Percentiles rank a stretch among this genome's conserved stretches.
Evolutionary conservation across 2,888 invertebrate species (phyloP).

Genomic region (Agapetus fuscipes): DNA sequence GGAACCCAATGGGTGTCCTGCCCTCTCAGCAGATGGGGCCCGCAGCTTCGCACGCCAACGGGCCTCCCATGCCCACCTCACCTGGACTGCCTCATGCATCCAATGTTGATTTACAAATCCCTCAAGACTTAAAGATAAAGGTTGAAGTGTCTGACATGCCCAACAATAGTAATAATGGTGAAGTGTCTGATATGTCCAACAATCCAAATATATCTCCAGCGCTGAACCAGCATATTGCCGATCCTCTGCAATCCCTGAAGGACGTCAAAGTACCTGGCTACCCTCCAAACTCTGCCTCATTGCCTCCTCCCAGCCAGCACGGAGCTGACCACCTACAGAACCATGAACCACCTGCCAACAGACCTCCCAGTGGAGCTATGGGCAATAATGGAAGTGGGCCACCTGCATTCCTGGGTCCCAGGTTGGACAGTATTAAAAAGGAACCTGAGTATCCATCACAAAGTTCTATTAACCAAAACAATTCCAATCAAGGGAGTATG

Average conservation of each 20-base stretch:
- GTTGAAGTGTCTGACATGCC: slow-evolving; percentile 45
- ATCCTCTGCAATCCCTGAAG: slow-evolving; percentile 68
- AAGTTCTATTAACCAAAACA: slow-evolving; percentile 40
- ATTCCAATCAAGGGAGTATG: slow-evolving; percentile 28
- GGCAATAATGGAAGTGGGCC: slow-evolving; percentile 41
- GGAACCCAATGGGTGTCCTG: slow-evolving; percentile 32
- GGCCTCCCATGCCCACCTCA: slow-evolving; percentile 24
- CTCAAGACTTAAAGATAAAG: slow-evolving; percentile 45
- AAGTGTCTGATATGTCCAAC: slow-evolving; percentile 12
- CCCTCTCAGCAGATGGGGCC: slow-evolving; percentile 38
- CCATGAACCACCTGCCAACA: slow-evolving; percentile 39
- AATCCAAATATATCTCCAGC: slow-evolving; percentile 31
- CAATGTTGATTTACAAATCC: slow-evolving; percentile 34
- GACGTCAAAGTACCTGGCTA: slow-evolving; percentile 73
- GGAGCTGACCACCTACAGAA: slow-evolving; percentile 31
- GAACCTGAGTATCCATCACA: slow-evolving; percentile 51
- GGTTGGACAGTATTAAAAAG: slow-evolving; percentile 63
- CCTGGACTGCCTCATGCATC: slow-evolving; percentile 19
- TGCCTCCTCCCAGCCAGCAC: slow-evolving; percentile 32
- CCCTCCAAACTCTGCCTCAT: slow-evolving; percentile 44
- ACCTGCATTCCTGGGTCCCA: slow-evolving; percentile 52
- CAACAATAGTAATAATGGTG: slow-evolving; percentile 18
- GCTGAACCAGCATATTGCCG: slow-evolving; percentile 45
- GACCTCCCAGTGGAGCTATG: slow-evolving; percentile 41
- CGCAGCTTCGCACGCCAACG: slow-evolving; percentile 30